phyloP scores from a whole-genome alignment of 1,140 invertebrate species.

The Drosophila paulistorum region DNA sequence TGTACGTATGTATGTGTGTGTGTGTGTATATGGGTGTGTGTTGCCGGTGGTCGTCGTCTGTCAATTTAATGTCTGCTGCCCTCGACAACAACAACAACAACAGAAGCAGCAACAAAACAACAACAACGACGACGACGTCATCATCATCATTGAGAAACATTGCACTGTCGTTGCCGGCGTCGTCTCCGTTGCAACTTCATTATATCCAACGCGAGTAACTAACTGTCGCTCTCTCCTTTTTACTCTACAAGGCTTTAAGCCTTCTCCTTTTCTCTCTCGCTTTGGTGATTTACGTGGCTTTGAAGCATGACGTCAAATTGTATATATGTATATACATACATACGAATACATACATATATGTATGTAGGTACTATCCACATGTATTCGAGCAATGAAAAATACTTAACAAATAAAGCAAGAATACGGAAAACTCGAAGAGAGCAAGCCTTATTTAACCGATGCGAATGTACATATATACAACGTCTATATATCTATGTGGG shows the following conservation, averaged over 20 bases:
- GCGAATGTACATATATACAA: conserved; percentile 14
- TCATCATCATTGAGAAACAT: conserved; percentile 34
- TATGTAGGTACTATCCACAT: conserved; percentile 33
- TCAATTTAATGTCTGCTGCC: conserved; percentile 76
- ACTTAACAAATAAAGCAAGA: conserved; percentile 68
- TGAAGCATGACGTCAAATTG: conserved; percentile 79
- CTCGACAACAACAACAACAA: conserved; percentile 28
- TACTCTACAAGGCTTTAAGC: background rate
- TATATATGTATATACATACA: conserved; percentile 36
- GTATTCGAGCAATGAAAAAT: conserved; percentile 46
- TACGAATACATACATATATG: conserved; percentile 18
- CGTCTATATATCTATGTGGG: conserved; percentile 23
- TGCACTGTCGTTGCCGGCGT: conserved; percentile 30
- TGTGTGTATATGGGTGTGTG: conserved; percentile 12
- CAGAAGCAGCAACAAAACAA: background rate
- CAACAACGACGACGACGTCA: conserved; percentile 18
- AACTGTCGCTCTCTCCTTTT: conserved; percentile 16
- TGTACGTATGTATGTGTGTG: conserved; percentile 17
- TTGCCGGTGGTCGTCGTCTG: conserved; percentile 68
- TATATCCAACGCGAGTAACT: conserved; percentile 55
- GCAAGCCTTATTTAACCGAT: conserved; percentile 20
- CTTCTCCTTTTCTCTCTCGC: conserved; percentile 38
- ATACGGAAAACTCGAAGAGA: conserved; percentile 37
- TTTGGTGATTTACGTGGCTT: conserved; percentile 68
- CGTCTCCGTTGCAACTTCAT: conserved; percentile 70